A percentile compares a stretch with the other conserved stretches of the same genome.
phyloP scores from a whole-genome alignment of 2,888 invertebrate genomes.

The Hofmannophila pseudospretella region DNA sequence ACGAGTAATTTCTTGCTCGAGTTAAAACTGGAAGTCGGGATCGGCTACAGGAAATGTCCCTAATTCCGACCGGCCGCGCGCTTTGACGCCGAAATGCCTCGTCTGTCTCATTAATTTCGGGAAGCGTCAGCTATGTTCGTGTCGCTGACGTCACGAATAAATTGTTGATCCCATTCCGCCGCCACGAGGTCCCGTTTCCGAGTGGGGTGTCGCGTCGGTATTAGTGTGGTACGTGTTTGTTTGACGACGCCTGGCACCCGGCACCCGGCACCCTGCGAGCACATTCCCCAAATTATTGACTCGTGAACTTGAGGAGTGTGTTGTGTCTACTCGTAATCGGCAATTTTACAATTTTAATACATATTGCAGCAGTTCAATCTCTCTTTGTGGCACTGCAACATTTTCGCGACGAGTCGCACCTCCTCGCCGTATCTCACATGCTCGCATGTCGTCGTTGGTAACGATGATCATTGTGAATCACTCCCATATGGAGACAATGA shows the following conservation, averaged over 20 bases:
- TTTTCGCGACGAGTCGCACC: no score
- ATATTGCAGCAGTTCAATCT: not conserved
- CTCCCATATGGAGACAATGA: slow-evolving; percentile 7
- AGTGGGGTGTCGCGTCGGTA: not conserved
- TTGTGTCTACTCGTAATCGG: no score
- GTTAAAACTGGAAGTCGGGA: not conserved
- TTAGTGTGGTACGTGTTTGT: not conserved
- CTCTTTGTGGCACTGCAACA: no score
- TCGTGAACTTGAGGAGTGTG: not conserved
- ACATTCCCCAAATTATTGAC: no score
- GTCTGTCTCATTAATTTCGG: slow-evolving; percentile 9
- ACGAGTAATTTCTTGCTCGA: not conserved
- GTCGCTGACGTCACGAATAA: slow-evolving; percentile 13
- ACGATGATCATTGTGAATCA: slow-evolving; percentile 9
- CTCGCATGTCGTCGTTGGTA: no score
- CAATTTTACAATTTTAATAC: no score
- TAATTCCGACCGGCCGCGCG: not conserved
- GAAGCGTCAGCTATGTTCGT: not conserved
- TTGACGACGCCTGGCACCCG: not conserved
- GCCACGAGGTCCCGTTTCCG: slow-evolving; percentile 6
- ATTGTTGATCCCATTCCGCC: slow-evolving; percentile 14
- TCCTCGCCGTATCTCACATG: no score
- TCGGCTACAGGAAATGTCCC: not conserved
- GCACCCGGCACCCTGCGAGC: not conserved
- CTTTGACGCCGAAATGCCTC: not conserved